Evolutionary conservation across 1,140 invertebrate species (phyloP).

Genomic region (Intoshia linei): DNA sequence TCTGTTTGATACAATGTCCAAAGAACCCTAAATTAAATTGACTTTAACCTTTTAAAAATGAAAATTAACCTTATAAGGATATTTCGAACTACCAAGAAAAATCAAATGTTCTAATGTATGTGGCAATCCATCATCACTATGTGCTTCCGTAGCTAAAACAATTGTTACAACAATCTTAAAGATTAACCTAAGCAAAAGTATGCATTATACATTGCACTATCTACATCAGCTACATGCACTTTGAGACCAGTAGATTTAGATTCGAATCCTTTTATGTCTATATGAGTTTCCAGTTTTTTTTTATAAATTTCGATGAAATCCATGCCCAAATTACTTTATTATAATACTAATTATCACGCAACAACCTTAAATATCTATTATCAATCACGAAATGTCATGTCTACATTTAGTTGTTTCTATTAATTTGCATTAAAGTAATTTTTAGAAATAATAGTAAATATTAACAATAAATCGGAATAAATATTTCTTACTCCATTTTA

Average conservation of each 20-base stretch:
- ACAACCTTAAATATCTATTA: too few species aligned
- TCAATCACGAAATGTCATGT: too few species aligned
- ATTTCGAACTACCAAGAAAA: conserved; percentile 53
- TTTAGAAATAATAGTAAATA: too few species aligned
- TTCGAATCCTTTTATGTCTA: too few species aligned
- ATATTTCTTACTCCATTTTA: too few species aligned
- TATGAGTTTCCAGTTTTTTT: too few species aligned
- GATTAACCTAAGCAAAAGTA: conserved; percentile 45
- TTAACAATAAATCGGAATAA: too few species aligned
- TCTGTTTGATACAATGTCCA: conserved; percentile 51
- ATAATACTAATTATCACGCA: too few species aligned
- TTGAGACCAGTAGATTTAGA: conserved; percentile 41
- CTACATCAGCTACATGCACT: conserved; percentile 42
- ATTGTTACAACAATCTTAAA: background rate
- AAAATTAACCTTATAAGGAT: conserved; percentile 35
- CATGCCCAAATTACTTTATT: too few species aligned
- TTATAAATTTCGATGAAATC: too few species aligned
- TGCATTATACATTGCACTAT: conserved; percentile 48
- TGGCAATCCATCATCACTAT: conserved; percentile 57
- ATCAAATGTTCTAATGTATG: conserved; percentile 65
- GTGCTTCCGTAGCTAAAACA: conserved; percentile 44
- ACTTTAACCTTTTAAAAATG: background rate
- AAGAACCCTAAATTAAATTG: conserved; percentile 30
- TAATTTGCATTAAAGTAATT: too few species aligned
- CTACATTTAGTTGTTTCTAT: too few species aligned